Evolutionary conservation across 2,888 invertebrate species (phyloP).

Genomic region (Calliopum simillimum): DNA sequence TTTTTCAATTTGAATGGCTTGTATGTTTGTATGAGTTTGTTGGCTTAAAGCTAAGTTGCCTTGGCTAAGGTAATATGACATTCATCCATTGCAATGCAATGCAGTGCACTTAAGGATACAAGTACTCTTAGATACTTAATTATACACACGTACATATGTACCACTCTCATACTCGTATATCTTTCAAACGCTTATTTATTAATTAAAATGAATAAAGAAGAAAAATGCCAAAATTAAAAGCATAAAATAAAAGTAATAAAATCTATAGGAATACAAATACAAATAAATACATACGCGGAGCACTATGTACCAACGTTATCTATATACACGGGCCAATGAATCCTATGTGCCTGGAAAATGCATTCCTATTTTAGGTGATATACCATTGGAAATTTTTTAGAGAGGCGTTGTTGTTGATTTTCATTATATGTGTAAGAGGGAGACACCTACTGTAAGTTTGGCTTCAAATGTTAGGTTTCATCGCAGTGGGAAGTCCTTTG

Average conservation of each 20-base stretch:
- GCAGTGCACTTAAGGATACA: background rate
- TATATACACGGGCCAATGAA: background rate
- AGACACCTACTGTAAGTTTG: conserved; percentile 40
- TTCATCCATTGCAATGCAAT: conserved; percentile 43
- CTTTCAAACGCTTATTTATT: conserved; percentile 57
- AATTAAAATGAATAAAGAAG: conserved; percentile 53
- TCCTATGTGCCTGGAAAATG: conserved; percentile 41
- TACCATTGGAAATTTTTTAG: conserved; percentile 54
- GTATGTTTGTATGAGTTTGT: too few relatives aligned
- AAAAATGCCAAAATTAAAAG: conserved; percentile 41
- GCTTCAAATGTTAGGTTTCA: background rate
- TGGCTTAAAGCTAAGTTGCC: background rate
- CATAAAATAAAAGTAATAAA: conserved; percentile 33
- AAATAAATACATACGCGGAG: conserved; percentile 9
- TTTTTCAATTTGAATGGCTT: conserved; percentile 20
- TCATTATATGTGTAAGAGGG: conserved; percentile 35
- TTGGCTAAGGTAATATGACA: conserved; percentile 47
- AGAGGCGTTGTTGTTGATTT: conserved; percentile 56
- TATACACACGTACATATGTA: conserved; percentile 35
- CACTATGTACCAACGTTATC: background rate
- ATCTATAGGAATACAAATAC: conserved; percentile 34
- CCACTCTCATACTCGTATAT: conserved; percentile 45
- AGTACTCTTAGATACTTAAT: too few relatives aligned
- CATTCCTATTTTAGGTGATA: conserved; percentile 32
- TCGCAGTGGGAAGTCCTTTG: conserved; percentile 57